Conservation (phyloP, 2,888 invertebrate genomes). For the Ganaspis brasiliensis region DNA sequence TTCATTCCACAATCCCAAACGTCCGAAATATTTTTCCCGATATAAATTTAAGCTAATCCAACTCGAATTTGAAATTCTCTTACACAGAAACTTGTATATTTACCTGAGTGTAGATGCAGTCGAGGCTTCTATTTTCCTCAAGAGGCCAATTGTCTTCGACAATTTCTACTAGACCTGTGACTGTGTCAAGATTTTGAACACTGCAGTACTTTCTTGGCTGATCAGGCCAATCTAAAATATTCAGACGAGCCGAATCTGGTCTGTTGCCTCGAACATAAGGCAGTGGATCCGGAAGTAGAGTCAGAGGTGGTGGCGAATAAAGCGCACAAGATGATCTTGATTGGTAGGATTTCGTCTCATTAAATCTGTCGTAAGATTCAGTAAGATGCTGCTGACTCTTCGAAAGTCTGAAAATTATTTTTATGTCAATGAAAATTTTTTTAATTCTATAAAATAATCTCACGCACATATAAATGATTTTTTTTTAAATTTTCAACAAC, state of each 20-base stretch:
- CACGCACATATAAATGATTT: too few species aligned
- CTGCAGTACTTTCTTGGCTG: conserved; percentile 75
- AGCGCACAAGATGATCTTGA: conserved; percentile 75
- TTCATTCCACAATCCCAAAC: too few species aligned
- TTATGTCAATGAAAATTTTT: too few species aligned
- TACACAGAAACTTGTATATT: too few species aligned
- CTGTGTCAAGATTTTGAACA: conserved; percentile 77
- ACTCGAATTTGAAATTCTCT: too few species aligned
- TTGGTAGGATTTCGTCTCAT: conserved; percentile 71
- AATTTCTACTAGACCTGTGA: conserved; percentile 78
- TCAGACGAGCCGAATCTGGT: conserved; percentile 72
- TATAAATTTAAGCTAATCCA: too few species aligned
- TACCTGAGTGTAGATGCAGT: conserved; percentile 79
- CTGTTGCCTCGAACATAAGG: conserved; percentile 59
- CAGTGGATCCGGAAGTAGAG: conserved; percentile 71
- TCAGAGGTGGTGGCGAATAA: conserved; percentile 71
- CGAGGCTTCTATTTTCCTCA: conserved; percentile 76
- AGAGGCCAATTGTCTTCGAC: conserved; percentile 77
- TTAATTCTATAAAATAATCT: too few species aligned
- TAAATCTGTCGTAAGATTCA: conserved; percentile 75
- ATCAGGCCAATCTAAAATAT: conserved; percentile 78
- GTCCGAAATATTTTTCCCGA: too few species aligned
- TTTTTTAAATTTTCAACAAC: too few species aligned
- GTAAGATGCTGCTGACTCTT: conserved; percentile 78
- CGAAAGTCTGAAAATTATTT: conserved; percentile 68